A percentile compares a stretch with the other conserved stretches of the same genome.
Conservation (phyloP, 2,113 vertebrate genomes). For the Actenoides hombroni region DNA sequence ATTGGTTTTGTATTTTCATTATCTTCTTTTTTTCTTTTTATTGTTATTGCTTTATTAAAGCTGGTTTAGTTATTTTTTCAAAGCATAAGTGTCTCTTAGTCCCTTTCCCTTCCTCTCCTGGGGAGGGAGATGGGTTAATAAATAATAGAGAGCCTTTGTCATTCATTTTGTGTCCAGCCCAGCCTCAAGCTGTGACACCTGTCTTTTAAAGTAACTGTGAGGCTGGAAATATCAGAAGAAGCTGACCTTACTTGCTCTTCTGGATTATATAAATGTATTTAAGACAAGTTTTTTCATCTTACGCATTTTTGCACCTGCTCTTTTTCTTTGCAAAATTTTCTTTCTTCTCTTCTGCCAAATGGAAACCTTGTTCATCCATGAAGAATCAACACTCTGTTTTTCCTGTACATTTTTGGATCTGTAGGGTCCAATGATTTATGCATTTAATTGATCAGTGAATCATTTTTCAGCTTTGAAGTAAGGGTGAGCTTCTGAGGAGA, state of each 20-base stretch:
- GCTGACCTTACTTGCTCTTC: neutral
- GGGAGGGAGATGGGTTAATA: neutral
- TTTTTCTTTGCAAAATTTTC: neutral
- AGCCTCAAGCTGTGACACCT: neutral
- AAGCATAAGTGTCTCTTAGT: neutral
- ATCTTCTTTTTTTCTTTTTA: neutral
- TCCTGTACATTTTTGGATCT: neutral
- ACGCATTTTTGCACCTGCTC: fast-evolving
- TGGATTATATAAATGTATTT: neutral
- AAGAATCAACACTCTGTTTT: neutral
- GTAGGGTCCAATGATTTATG: fast-evolving
- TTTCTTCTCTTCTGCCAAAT: neutral
- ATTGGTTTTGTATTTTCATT: neutral
- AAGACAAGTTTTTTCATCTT: neutral
- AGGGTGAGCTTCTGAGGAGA: neutral
- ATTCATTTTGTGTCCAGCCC: neutral
- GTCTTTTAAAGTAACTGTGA: neutral
- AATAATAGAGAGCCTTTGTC: neutral
- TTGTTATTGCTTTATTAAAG: neutral
- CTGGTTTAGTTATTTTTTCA: neutral
- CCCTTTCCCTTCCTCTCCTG: neutral
- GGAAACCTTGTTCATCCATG: neutral
- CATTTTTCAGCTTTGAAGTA: neutral
- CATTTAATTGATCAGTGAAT: neutral
- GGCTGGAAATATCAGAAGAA: neutral